These are phyloP conservation scores for Limanda limanda DNA, from an alignment of 2,113 vertebrate genomes.

Conservation along the genomic window DNA sequence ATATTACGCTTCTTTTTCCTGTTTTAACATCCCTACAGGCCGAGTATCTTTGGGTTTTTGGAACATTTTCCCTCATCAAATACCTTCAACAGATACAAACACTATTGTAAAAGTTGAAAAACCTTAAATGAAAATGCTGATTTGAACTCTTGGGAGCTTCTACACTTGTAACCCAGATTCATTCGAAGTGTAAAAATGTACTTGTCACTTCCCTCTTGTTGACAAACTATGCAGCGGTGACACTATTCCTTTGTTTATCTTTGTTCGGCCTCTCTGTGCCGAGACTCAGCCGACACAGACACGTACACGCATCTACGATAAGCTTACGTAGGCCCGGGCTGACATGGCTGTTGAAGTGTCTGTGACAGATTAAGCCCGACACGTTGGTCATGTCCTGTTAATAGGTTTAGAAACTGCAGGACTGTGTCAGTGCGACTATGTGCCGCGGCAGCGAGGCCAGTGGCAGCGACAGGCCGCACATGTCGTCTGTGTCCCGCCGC, in stretches of 20 bases:
- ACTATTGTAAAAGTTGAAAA: too few species aligned
- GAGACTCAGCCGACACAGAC: background rate
- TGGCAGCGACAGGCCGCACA: background rate
- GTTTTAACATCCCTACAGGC: background rate
- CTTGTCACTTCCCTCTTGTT: too few species aligned
- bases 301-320: background rate
- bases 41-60: background rate
- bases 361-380: background rate
- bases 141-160: too few species aligned
- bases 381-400: background rate
- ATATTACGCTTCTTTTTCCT: too few species aligned
- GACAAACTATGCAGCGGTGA: too few species aligned
- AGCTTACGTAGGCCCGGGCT: background rate
- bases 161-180: background rate
- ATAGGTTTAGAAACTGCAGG: background rate
- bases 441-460: background rate
- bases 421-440: background rate
- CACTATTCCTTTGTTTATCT: too few species aligned
- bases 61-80: too few species aligned
- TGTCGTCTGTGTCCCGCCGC: background rate
- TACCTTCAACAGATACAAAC: too few species aligned
- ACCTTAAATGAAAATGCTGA: too few species aligned
- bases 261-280: too few species aligned
- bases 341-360: background rate
- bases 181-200: background rate